These are phyloP conservation scores for Nasonia giraulti DNA, from an alignment of 1,140 invertebrate species.

Conservation along the genomic window DNA sequence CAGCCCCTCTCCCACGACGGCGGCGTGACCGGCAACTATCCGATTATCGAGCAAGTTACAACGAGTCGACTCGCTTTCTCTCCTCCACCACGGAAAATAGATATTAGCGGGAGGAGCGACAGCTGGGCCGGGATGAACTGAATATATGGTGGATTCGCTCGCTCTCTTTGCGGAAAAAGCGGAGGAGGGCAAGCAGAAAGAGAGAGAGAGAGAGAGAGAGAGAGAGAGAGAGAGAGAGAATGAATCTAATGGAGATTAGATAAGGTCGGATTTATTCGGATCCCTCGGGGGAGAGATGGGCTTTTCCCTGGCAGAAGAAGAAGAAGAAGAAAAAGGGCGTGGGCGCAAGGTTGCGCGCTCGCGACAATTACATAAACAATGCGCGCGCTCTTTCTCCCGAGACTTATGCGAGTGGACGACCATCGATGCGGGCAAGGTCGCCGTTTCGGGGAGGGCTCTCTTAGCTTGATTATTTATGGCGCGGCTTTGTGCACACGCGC, in stretches of 20 bases:
- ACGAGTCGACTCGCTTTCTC: too few relatives aligned
- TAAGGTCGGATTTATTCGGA: constrained; percentile 28
- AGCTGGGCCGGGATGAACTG: neutral
- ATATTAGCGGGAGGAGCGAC: neutral
- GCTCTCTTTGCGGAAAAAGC: neutral
- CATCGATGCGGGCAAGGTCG: too few relatives aligned
- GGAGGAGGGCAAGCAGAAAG: neutral
- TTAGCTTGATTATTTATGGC: too few relatives aligned
- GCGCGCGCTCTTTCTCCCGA: neutral
- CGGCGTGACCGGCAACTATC: neutral
- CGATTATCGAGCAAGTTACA: neutral
- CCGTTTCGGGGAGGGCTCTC: too few relatives aligned
- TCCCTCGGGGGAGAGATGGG: neutral
- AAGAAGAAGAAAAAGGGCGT: neutral
- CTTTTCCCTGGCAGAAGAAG: neutral
- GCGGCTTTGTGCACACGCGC: too few relatives aligned
- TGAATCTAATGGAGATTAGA: constrained; percentile 30
- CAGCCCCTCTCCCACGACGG: too few relatives aligned
- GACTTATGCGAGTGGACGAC: too few relatives aligned
- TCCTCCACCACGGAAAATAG: neutral
- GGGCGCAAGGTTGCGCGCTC: neutral
- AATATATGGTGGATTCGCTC: neutral
- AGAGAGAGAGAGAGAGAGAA: neutral
- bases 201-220: too few relatives aligned
- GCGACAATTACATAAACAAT: constrained; percentile 18